Evolutionary conservation across 2,113 vertebrate species (phyloP), one percentile per base, ranked within the genome.

Genomic region (Phainopepla nitens): DNA sequence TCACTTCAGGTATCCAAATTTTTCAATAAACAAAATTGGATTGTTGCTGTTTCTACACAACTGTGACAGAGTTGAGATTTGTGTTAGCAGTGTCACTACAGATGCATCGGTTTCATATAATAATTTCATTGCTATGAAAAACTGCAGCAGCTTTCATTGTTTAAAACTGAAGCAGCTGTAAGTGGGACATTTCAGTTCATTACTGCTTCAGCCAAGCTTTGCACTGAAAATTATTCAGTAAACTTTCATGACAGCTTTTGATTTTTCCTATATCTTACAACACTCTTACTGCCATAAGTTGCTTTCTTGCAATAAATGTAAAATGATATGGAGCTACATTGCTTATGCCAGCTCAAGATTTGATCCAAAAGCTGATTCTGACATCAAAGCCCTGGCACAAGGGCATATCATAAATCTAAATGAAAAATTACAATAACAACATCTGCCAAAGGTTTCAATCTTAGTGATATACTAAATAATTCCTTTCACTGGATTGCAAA

Each of bases 11-110:
- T 91, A 77, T 91, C 87, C 25, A 19, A 64, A 90, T 83, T 91
- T 96, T 97, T 97, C 95, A 87, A 82, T 94, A 97, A 93, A 89
- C 39, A 96, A 97, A 97, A 93, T 61, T 69, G 44, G 45, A 72
- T 91, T 95, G 91, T 97, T 95, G 66, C 75, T 82, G 86, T 49
- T 91, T 96, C 90, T 71, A 73, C 47, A 42, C 44, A 76, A 86
- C 83, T 90, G 58, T 92, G 85, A 80, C 69, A 89, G 82, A 97
- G 83, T 92, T 82, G 86, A 97, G 95, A 97, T 94, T 13, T 15
- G 58, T 93, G 82, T 90, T 90, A 94, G 82, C 65, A 73, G 81
- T 85, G 71, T 91, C 90, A 97, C 93, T 81, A 84, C 80, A 47
- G 56, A 80, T 3, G 5, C 51, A 44, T 87, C 78, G 71, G 33